Conservation (phyloP, 2,797 vertebrate genomes). For the Anabas testudineus region DNA sequence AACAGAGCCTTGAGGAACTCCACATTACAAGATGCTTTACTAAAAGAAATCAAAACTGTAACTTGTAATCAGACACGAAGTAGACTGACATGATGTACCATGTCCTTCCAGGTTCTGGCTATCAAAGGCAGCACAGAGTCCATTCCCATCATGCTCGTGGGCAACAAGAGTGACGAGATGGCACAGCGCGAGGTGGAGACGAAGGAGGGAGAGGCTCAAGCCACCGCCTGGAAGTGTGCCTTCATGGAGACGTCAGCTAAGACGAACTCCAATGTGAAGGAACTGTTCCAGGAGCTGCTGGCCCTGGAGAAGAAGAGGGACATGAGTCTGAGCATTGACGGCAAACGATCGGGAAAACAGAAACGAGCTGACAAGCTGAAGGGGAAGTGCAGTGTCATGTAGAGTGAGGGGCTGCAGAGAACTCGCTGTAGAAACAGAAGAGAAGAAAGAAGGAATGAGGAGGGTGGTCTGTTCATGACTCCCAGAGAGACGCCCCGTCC, state of each 20-base stretch:
- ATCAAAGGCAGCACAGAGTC: constrained; percentile 94
- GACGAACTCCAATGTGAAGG: constrained; percentile 95
- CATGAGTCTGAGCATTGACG: constrained; percentile 93
- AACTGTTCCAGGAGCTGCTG: constrained; percentile 96
- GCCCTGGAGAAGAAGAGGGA: constrained; percentile 93
- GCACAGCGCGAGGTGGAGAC: constrained; percentile 91
- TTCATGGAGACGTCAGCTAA: constrained; percentile 98
- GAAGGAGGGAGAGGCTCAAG: constrained; percentile 90
- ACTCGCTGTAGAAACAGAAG: constrained; percentile 12
- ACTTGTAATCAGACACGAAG: not conserved
- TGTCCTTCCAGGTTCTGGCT: constrained; percentile 83
- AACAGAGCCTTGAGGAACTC: not conserved
- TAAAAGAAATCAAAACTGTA: not conserved
- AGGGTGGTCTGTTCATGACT: constrained; percentile 1
- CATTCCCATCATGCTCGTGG: constrained; percentile 96
- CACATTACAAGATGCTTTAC: not conserved
- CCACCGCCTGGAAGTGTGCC: constrained; percentile 92
- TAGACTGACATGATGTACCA: not conserved
- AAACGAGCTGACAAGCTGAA: constrained; percentile 93
- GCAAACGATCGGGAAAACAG: constrained; percentile 92
- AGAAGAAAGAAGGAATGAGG: constrained; percentile 6
- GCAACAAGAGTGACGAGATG: constrained; percentile 95
- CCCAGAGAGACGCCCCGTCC: not conserved
- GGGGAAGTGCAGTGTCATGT: constrained; percentile 95
- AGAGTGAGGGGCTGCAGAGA: constrained; percentile 48